phyloP scores from a whole-genome alignment of 1,140 invertebrate species.

The Drosophila ercepeae region DNA sequence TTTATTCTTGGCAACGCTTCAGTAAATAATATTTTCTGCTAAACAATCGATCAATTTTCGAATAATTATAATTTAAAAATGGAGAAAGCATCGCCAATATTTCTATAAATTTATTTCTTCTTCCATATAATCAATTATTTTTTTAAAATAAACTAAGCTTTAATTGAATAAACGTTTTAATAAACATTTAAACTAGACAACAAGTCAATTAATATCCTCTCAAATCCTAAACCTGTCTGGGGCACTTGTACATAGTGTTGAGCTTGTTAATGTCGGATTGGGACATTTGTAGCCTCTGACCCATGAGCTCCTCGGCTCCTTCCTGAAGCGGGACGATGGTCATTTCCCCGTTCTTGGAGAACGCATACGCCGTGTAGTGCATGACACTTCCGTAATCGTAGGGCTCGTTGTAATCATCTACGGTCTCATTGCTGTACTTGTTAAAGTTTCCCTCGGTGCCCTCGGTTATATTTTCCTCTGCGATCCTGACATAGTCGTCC shows the following conservation, averaged over 20 bases:
- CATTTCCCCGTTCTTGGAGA: constrained; percentile 89
- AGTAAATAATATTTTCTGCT: too few species aligned
- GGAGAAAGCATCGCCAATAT: too few species aligned
- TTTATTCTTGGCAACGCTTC: too few species aligned
- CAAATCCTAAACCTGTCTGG: constrained; percentile 51
- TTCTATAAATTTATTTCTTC: too few species aligned
- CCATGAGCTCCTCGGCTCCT: constrained; percentile 78
- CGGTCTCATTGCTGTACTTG: constrained; percentile 83
- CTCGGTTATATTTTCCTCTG: constrained; percentile 87
- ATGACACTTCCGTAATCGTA: constrained; percentile 89
- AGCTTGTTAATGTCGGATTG: constrained; percentile 85
- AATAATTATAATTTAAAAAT: too few species aligned
- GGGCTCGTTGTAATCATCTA: constrained; percentile 83
- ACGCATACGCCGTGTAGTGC: constrained; percentile 89
- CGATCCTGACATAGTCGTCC: constrained; percentile 88
- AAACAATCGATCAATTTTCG: too few species aligned
- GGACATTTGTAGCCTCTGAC: constrained; percentile 85
- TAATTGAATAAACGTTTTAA: too few species aligned
- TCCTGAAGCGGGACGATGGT: constrained; percentile 86
- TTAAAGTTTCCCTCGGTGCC: constrained; percentile 86
- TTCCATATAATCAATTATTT: too few species aligned
- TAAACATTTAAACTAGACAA: too few species aligned
- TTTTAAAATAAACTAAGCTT: too few species aligned
- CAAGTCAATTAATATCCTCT: too few species aligned
- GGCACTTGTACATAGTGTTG: constrained; percentile 85